phyloP scores from a whole-genome alignment of 2,888 invertebrate genomes.

The Leptothorax acervorum region DNA sequence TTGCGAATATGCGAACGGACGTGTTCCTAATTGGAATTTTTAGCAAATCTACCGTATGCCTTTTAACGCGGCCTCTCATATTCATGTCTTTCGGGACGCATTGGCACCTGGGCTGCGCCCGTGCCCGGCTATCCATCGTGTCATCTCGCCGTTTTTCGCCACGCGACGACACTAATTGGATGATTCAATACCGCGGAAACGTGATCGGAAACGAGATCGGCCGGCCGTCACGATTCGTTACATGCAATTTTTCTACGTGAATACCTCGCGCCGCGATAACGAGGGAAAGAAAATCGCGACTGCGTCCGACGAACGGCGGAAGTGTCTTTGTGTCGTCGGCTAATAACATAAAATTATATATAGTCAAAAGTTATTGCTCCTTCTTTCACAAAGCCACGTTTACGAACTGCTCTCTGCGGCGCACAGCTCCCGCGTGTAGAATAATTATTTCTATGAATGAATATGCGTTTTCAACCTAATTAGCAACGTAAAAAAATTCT shows the following conservation, averaged over 20 bases:
- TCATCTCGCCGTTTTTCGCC: slow-evolving; percentile 70
- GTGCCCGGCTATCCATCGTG: slow-evolving; percentile 60
- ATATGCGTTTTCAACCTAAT: slow-evolving; percentile 39
- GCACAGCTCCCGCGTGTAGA: background rate
- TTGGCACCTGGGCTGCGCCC: slow-evolving; percentile 59
- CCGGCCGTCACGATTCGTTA: slow-evolving; percentile 75
- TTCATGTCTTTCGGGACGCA: slow-evolving; percentile 62
- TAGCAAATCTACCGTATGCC: slow-evolving; percentile 40
- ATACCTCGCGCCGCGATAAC: slow-evolving; percentile 63
- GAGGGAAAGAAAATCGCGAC: slow-evolving; percentile 61
- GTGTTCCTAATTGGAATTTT: slow-evolving; percentile 39
- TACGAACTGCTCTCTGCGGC: background rate
- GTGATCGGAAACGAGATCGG: slow-evolving; percentile 80
- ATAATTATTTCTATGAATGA: slow-evolving; percentile 28
- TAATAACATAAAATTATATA: slow-evolving; percentile 64
- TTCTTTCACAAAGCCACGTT: slow-evolving; percentile 2
- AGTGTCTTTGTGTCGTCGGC: slow-evolving; percentile 52
- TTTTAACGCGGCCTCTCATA: slow-evolving; percentile 23
- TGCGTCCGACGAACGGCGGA: slow-evolving; percentile 59
- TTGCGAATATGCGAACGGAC: background rate
- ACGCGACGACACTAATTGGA: slow-evolving; percentile 77
- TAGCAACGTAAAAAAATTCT: slow-evolving; percentile 27
- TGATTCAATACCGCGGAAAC: slow-evolving; percentile 82
- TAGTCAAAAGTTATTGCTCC: slow-evolving; percentile 30
- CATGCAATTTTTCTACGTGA: slow-evolving; percentile 75